phyloP scores from a whole-genome alignment of 2,888 invertebrate species.

The Stegana nigrithorax region DNA sequence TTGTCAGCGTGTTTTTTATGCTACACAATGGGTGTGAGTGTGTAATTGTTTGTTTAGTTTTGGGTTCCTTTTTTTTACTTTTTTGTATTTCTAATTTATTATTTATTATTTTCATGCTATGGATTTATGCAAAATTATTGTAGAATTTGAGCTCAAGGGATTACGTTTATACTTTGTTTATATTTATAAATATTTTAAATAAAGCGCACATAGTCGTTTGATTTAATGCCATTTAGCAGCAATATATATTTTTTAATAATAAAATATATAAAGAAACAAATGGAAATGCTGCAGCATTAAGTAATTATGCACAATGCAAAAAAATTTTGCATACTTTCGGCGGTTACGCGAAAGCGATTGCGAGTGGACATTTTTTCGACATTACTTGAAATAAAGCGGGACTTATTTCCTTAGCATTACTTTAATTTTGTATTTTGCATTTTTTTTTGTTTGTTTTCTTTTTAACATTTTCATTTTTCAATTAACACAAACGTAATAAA shows the following conservation, averaged over 20 bases:
- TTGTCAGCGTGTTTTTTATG: conserved; percentile 51
- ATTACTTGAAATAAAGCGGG: too few relatives aligned
- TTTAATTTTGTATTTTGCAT: conserved; percentile 29
- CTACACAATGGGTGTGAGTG: neutral
- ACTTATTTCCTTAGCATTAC: conserved; percentile 51
- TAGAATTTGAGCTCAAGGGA: neutral
- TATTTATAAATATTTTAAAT: conserved; percentile 6
- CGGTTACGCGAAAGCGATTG: neutral
- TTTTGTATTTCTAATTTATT: neutral
- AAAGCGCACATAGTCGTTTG: neutral
- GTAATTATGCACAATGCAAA: conserved; percentile 34
- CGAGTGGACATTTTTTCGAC: too few relatives aligned
- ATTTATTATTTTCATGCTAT: neutral
- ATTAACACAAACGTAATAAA: conserved; percentile 63
- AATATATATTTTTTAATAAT: neutral
- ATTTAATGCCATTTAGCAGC: too few relatives aligned
- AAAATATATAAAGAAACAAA: neutral
- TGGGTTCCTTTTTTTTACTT: neutral
- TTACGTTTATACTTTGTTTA: neutral
- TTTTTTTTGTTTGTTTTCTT: too few relatives aligned
- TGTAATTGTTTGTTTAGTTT: neutral
- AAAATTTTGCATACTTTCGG: conserved; percentile 20
- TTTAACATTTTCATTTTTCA: conserved; percentile 63
- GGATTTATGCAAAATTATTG: neutral
- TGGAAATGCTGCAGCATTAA: neutral